Conservation (phyloP, 2,797 vertebrate genomes). For the Xenops minutus region DNA sequence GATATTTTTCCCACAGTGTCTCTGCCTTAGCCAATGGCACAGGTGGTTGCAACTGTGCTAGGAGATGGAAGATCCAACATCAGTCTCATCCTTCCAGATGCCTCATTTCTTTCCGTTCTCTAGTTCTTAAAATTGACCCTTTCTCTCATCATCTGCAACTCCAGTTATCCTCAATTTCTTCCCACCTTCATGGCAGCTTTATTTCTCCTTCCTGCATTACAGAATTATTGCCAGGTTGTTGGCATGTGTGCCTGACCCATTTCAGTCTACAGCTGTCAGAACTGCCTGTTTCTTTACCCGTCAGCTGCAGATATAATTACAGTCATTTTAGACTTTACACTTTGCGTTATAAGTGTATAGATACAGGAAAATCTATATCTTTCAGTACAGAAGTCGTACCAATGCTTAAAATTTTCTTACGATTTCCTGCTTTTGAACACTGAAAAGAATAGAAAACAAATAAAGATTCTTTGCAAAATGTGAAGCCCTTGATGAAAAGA, state of each 20-base stretch:
- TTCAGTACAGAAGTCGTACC: neutral
- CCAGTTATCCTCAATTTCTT: neutral
- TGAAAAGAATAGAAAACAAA: neutral
- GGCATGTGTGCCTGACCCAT: neutral
- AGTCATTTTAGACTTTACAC: neutral
- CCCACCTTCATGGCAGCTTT: neutral
- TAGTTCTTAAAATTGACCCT: neutral
- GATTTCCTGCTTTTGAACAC: neutral
- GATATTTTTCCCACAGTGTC: neutral
- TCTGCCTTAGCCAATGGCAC: neutral
- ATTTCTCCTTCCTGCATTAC: neutral
- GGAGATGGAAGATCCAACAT: fast-evolving
- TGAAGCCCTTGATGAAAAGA: neutral
- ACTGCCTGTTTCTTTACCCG: neutral
- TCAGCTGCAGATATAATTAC: neutral
- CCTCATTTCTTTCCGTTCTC: neutral
- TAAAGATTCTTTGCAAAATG: neutral
- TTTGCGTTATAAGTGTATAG: neutral
- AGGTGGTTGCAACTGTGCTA: neutral
- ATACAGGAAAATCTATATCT: neutral
- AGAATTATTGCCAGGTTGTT: neutral
- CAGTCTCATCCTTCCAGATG: neutral
- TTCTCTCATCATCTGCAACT: neutral
- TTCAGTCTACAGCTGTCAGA: neutral
- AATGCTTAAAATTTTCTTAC: neutral